phyloP scores from a whole-genome alignment of 2,888 invertebrate species.

The Sinodicranocentrus sp. region DNA sequence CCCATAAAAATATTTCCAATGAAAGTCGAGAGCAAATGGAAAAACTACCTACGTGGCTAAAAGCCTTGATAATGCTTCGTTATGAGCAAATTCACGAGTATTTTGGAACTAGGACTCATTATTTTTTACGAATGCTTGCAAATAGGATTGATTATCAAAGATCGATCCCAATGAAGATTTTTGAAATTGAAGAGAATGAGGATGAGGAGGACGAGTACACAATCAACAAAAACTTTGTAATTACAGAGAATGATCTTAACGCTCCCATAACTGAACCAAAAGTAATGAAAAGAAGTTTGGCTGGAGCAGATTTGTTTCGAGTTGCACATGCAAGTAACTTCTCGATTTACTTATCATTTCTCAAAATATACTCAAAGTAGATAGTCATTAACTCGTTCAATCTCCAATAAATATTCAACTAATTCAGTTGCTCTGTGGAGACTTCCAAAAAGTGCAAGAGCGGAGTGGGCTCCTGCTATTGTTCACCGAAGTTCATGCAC shows the following conservation, averaged over 20 bases:
- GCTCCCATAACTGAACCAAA: constrained; percentile 7
- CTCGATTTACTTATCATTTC: too few relatives aligned
- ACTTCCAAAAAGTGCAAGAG: constrained; percentile 50
- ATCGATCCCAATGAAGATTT: constrained; percentile 33
- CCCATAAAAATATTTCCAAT: constrained; percentile 4
- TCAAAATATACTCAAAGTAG: too few relatives aligned
- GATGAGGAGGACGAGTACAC: constrained; percentile 40
- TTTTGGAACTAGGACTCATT: constrained; percentile 51
- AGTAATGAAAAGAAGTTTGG: neutral
- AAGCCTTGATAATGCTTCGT: constrained; percentile 54
- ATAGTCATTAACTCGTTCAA: neutral
- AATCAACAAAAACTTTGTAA: constrained; percentile 33
- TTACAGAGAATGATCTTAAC: constrained; percentile 18
- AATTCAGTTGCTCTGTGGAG: constrained; percentile 48
- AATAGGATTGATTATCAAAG: constrained; percentile 62
- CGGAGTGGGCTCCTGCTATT: constrained; percentile 55
- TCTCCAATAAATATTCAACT: neutral
- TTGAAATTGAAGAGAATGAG: constrained; percentile 34
- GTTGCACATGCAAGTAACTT: constrained; percentile 43
- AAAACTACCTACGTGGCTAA: constrained; percentile 72
- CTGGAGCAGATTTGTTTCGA: constrained; percentile 30
- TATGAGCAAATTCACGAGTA: constrained; percentile 61
- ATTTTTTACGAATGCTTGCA: constrained; percentile 65
- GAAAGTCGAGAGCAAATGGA: constrained; percentile 58
- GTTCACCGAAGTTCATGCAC: constrained; percentile 35